These are phyloP conservation scores for Synanthedon andrenaeformis DNA, from an alignment of 2,888 invertebrate genomes.

Conservation along the genomic window DNA sequence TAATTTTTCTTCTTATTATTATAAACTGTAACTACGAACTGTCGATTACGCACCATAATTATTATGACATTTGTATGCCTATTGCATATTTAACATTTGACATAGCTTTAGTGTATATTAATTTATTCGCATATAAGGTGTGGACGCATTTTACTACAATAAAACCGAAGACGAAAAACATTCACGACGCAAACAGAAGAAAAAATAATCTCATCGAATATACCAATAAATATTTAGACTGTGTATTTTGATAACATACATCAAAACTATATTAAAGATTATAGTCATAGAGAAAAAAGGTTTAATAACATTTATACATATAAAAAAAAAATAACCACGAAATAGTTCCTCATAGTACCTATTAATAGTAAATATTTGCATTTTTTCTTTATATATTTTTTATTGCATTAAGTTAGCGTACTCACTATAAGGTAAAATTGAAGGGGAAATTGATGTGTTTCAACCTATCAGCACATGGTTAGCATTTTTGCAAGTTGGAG, in stretches of 20 bases:
- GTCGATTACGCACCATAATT: constrained; percentile 16
- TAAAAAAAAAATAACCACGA: constrained; percentile 43
- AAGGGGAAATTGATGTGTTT: constrained; percentile 44
- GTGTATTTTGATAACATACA: constrained; percentile 62
- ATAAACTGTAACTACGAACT: constrained; percentile 1
- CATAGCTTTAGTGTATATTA: constrained; percentile 27
- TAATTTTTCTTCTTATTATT: constrained; percentile 3
- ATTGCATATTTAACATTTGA: constrained; percentile 19
- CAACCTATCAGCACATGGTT: constrained; percentile 48
- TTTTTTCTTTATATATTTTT: constrained; percentile 56
- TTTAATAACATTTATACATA: background rate
- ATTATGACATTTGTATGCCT: constrained; percentile 21
- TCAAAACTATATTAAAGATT: constrained; percentile 35
- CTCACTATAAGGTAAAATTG: constrained; percentile 20
- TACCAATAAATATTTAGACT: constrained; percentile 47
- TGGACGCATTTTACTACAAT: constrained; percentile 11
- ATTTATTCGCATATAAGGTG: constrained; percentile 25
- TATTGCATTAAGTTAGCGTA: constrained; percentile 62
- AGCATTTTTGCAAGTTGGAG: constrained; percentile 44
- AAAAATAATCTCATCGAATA: constrained; percentile 46
- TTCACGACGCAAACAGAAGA: constrained; percentile 4
- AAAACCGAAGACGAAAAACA: background rate
- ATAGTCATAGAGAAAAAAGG: background rate
- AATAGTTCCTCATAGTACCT: constrained; percentile 70
- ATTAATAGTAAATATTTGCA: constrained; percentile 67